phyloP scores from a whole-genome alignment of 2,888 invertebrate genomes.

The Brachyptera risi region DNA sequence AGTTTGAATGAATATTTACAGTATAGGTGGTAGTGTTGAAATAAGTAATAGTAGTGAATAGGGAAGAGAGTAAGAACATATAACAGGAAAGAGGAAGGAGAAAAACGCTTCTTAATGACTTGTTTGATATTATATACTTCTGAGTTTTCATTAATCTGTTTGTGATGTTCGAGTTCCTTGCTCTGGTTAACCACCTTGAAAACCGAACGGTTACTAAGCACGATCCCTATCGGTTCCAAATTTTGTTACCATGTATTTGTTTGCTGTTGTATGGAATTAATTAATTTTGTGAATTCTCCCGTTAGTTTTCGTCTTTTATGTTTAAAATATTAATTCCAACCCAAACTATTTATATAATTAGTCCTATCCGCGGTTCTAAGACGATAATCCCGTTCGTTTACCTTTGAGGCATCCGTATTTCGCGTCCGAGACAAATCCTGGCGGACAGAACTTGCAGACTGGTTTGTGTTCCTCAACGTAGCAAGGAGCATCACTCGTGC shows the following conservation, averaged over 20 bases:
- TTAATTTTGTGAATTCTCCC: conserved; percentile 1
- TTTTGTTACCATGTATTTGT: background rate
- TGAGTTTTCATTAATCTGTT: background rate
- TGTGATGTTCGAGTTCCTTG: background rate
- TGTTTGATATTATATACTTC: background rate
- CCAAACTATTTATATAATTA: conserved; percentile 10
- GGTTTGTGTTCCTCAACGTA: conserved; percentile 93
- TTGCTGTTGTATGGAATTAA: conserved; percentile 1
- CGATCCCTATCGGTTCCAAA: background rate
- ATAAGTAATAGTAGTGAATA: conserved; percentile 25
- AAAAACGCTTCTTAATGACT: conserved; percentile 25
- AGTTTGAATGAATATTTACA: conserved; percentile 33
- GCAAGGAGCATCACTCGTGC: conserved; percentile 82
- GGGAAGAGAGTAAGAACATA: conserved; percentile 23
- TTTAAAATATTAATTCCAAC: conserved; percentile 14
- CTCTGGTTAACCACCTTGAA: background rate
- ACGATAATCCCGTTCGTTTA: too few species aligned
- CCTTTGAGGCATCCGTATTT: conserved; percentile 95
- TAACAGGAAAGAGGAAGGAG: conserved; percentile 31
- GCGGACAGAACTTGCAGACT: conserved; percentile 93
- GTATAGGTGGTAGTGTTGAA: conserved; percentile 18
- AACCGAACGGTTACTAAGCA: background rate
- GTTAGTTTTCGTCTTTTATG: conserved; percentile 18
- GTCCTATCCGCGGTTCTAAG: too few species aligned
- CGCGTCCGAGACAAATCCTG: conserved; percentile 87